phyloP scores from a whole-genome alignment of 2,797 vertebrate species.

The Alosa sapidissima region DNA sequence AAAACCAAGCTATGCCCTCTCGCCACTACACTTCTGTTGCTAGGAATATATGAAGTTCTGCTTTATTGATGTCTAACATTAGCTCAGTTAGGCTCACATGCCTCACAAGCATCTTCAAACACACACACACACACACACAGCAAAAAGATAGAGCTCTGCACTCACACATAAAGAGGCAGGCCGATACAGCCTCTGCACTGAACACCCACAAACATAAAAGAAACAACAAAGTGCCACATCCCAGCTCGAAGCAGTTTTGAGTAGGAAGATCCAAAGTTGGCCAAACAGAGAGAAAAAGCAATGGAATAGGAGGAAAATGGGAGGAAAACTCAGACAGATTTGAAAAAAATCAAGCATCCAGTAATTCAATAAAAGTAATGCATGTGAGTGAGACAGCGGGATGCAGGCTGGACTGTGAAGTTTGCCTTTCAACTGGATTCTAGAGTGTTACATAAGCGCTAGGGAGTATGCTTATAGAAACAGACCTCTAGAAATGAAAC shows the following conservation, averaged over 20 bases:
- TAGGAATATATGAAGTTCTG: neutral
- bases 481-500: constrained; percentile 17
- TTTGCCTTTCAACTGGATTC: constrained; percentile 38
- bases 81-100: constrained; percentile 10
- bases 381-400: neutral
- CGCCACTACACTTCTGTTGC: neutral
- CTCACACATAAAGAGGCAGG: neutral
- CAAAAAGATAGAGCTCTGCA: neutral
- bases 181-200: neutral
- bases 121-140: neutral
- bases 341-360: constrained; percentile 32
- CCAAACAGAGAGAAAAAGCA: neutral
- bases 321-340: neutral
- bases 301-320: neutral
- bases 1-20: neutral
- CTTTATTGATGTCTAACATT: constrained; percentile 25
- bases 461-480: constrained; percentile 29
- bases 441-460: constrained; percentile 24
- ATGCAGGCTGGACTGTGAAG: constrained; percentile 29
- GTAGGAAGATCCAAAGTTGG: constrained; percentile 15
- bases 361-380: constrained; percentile 35
- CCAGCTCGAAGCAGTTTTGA: constrained; percentile 2
- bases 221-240: constrained; percentile 25
- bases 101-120: constrained; percentile 1
- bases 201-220: constrained; percentile 44